These are phyloP conservation scores for Nymphalis c-album DNA, from an alignment of 2,888 invertebrate species.

Conservation along the genomic window DNA sequence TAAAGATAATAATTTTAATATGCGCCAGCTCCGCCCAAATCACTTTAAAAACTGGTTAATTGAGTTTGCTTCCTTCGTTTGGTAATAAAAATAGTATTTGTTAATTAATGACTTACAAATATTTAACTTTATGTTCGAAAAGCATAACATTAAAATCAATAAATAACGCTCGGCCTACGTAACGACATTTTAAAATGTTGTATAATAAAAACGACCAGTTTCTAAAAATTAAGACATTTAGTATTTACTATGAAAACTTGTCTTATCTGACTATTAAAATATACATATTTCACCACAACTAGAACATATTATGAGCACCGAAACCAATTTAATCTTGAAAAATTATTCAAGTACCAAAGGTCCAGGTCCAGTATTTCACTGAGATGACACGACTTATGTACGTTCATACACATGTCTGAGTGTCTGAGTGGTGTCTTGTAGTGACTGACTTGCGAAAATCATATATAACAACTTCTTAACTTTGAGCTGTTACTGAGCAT, in stretches of 20 bases:
- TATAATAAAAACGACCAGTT: slow-evolving; percentile 2
- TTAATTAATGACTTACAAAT: slow-evolving; percentile 21
- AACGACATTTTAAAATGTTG: slow-evolving; percentile 6
- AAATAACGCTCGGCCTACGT: slow-evolving; percentile 7
- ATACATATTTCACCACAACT: background rate
- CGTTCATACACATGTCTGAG: too few relatives aligned
- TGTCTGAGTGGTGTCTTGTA: too few relatives aligned
- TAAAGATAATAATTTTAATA: background rate
- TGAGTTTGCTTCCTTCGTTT: slow-evolving; percentile 16
- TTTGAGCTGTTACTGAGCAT: too few relatives aligned
- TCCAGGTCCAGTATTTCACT: too few relatives aligned
- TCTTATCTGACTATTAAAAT: too few relatives aligned
- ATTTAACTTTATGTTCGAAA: slow-evolving; percentile 22
- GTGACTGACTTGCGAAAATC: too few relatives aligned
- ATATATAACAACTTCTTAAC: too few relatives aligned
- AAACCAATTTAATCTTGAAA: too few relatives aligned
- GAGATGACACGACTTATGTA: too few relatives aligned
- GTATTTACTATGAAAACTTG: background rate
- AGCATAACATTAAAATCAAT: slow-evolving; percentile 8
- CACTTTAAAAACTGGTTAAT: slow-evolving; percentile 13
- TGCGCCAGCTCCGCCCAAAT: background rate
- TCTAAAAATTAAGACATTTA: background rate
- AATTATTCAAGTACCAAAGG: too few relatives aligned
- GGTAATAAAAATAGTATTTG: slow-evolving; percentile 16
- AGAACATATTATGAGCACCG: background rate